A percentile compares a stretch with the other conserved stretches of the same genome.
Conservation (phyloP, 2,888 invertebrate genomes). For the Drosophila neotestacea region DNA sequence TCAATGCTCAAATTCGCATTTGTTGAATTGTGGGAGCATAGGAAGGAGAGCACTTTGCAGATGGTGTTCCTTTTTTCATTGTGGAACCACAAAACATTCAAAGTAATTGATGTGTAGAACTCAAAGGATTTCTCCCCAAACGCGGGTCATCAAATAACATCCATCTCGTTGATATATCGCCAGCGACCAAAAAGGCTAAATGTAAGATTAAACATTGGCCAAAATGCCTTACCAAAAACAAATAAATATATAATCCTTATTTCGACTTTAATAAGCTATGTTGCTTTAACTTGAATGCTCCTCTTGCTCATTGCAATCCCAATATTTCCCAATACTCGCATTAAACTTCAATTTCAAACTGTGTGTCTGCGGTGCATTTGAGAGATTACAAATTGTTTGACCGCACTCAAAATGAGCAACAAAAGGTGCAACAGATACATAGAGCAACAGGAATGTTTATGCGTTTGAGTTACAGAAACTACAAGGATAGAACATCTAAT, state of each 20-base stretch:
- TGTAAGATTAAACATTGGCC: slow-evolving; percentile 29
- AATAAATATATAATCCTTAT: slow-evolving; percentile 10
- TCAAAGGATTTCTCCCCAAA: slow-evolving; percentile 26
- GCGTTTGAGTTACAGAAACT: neutral
- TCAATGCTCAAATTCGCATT: slow-evolving; percentile 55
- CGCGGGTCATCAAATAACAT: slow-evolving; percentile 40
- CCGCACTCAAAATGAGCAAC: slow-evolving; percentile 20
- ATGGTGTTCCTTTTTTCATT: slow-evolving; percentile 15
- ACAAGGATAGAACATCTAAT: neutral
- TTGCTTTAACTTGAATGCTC: slow-evolving; percentile 15
- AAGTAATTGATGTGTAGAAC: slow-evolving; percentile 72
- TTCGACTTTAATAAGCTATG: neutral
- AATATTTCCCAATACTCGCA: slow-evolving; percentile 7
- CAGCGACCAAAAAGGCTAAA: slow-evolving; percentile 29
- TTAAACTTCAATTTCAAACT: slow-evolving; percentile 22
- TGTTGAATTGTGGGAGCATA: slow-evolving; percentile 66
- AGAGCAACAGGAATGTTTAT: slow-evolving; percentile 4
- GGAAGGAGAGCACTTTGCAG: slow-evolving; percentile 15
- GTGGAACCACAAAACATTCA: slow-evolving; percentile 56
- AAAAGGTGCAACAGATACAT: slow-evolving; percentile 11
- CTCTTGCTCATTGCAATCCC: slow-evolving; percentile 1
- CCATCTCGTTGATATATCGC: slow-evolving; percentile 58
- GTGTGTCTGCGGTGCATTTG: slow-evolving; percentile 28
- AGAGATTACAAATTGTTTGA: slow-evolving; percentile 55
- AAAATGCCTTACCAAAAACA: slow-evolving; percentile 14